Evolutionary conservation across 64 coral and sea anemone species (phyloP).

Genomic region (Pocillopora verrucosa): DNA sequence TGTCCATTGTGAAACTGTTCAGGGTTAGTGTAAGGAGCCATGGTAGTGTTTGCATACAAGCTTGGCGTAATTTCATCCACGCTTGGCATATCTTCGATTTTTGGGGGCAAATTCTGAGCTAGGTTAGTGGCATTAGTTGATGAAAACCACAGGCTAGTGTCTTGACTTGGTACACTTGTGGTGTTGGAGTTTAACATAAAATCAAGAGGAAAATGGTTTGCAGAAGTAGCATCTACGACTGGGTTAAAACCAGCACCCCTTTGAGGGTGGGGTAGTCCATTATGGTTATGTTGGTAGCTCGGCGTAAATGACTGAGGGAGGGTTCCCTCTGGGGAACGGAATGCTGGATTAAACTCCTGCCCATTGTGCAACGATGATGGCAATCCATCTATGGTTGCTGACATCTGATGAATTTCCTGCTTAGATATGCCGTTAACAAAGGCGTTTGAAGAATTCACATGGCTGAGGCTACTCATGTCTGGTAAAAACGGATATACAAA

Average conservation of each 20-base stretch:
- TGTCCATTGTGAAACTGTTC: background rate
- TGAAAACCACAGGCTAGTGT: slow-evolving; percentile 8
- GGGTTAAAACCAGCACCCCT: background rate
- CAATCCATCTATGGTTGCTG: background rate
- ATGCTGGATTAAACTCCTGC: background rate
- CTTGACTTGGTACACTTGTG: slow-evolving; percentile 21
- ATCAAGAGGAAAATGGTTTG: background rate
- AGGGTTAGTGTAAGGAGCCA: background rate
- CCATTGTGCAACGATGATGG: background rate
- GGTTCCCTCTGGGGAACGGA: background rate
- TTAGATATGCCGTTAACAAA: background rate
- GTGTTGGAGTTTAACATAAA: background rate
- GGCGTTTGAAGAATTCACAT: background rate
- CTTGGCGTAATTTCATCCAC: slow-evolving; percentile 32
- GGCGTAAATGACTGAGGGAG: background rate
- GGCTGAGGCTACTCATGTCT: background rate
- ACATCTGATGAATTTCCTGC: background rate
- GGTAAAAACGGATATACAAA: background rate
- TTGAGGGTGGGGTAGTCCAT: background rate
- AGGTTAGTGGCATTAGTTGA: background rate
- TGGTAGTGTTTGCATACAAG: background rate
- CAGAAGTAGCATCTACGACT: background rate
- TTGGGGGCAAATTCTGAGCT: background rate
- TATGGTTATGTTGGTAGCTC: background rate
- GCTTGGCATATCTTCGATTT: background rate